phyloP scores from a whole-genome alignment of 2,888 invertebrate genomes.

The Dynastes maya region DNA sequence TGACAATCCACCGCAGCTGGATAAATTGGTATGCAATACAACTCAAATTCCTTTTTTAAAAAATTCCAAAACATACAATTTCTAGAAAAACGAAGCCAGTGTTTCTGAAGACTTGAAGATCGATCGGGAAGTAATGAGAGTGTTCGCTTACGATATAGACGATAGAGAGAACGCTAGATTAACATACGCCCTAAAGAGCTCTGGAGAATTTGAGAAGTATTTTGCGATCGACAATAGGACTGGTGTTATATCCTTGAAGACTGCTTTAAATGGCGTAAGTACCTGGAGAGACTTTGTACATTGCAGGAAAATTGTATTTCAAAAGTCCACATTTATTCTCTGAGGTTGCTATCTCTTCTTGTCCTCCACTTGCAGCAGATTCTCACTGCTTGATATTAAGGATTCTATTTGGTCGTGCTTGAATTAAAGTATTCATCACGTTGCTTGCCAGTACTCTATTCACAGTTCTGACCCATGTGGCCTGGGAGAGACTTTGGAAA shows the following conservation, averaged over 20 bases:
- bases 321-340: too few species aligned
- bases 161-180: slow-evolving; percentile 93
- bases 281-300: neutral
- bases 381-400: too few species aligned
- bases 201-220: slow-evolving; percentile 74
- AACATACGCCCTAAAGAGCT: slow-evolving; percentile 77
- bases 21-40: slow-evolving; percentile 80
- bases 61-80: neutral
- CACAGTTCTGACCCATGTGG: too few species aligned
- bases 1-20: slow-evolving; percentile 89
- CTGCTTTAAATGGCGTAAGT: slow-evolving; percentile 62
- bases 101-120: slow-evolving; percentile 86
- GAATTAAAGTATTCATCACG: too few species aligned
- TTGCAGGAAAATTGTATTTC: neutral
- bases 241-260: slow-evolving; percentile 79
- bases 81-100: slow-evolving; percentile 79
- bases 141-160: slow-evolving; percentile 94
- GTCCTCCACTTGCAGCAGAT: too few species aligned
- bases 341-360: too few species aligned
- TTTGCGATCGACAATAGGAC: slow-evolving; percentile 88
- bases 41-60: neutral
- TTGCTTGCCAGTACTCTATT: too few species aligned
- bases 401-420: neutral
- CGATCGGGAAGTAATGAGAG: slow-evolving; percentile 86
- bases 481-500: too few species aligned